phyloP scores from a whole-genome alignment of 2,113 vertebrate genomes.

The Spermophilus dauricus region DNA sequence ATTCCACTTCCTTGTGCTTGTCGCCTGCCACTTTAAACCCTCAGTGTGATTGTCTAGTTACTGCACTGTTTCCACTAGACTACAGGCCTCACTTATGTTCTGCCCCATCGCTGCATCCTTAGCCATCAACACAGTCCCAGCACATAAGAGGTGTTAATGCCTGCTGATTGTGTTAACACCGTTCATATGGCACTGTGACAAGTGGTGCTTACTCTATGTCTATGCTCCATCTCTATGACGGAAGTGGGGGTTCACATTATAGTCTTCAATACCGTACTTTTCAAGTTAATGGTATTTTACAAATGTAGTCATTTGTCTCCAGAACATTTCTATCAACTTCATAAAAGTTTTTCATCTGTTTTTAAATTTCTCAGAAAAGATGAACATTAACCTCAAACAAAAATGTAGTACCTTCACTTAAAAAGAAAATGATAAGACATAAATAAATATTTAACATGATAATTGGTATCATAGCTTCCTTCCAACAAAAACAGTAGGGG shows the following conservation, averaged over 20 bases:
- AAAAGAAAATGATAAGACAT: background rate
- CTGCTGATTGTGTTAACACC: too few species aligned
- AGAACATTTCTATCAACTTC: background rate
- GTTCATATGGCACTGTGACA: background rate
- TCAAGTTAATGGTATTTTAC: background rate
- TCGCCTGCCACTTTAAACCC: too few species aligned
- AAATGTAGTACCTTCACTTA: background rate
- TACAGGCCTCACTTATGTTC: too few species aligned
- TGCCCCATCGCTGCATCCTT: background rate
- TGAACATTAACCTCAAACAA: background rate
- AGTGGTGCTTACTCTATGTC: background rate
- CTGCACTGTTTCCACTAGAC: background rate
- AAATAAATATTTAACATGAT: conserved; percentile 34
- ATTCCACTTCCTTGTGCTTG: too few species aligned
- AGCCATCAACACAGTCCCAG: background rate
- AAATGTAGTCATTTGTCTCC: background rate
- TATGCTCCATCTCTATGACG: background rate
- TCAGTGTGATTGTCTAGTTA: too few species aligned
- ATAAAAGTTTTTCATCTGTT: background rate
- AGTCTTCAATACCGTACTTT: too few species aligned
- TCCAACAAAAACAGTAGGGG: background rate
- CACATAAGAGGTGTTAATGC: background rate
- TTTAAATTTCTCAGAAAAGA: background rate
- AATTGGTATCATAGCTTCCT: background rate
- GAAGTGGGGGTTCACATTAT: too few species aligned